A percentile compares a stretch with the other conserved stretches of the same genome.
phyloP scores from a whole-genome alignment of 2,888 invertebrate species.

The Aspidiotus rigidus region DNA sequence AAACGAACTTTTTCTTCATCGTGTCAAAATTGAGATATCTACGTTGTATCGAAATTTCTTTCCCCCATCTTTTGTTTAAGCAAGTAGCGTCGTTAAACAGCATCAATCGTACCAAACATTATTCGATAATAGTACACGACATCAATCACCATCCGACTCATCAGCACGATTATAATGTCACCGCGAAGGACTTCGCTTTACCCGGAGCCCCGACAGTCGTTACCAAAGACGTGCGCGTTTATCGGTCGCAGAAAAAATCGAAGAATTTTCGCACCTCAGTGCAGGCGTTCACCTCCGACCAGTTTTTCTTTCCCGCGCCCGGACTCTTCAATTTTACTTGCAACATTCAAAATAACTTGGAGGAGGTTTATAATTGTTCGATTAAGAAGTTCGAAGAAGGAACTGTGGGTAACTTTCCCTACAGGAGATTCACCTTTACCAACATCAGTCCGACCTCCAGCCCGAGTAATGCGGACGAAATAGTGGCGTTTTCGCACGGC shows the following conservation, averaged over 20 bases:
- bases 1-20: background rate
- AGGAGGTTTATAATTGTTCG: slow-evolving; percentile 27
- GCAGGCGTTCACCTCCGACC: slow-evolving; percentile 48
- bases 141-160: background rate
- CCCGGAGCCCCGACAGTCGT: slow-evolving; percentile 10
- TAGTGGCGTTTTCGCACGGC: slow-evolving; percentile 23
- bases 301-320: slow-evolving; percentile 55
- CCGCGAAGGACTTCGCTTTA: slow-evolving; percentile 20
- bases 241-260: slow-evolving; percentile 50
- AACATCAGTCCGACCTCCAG: slow-evolving; percentile 18
- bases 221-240: slow-evolving; percentile 45
- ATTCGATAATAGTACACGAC: slow-evolving; percentile 17
- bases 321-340: slow-evolving; percentile 44
- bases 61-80: slow-evolving; percentile 17
- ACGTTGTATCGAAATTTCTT: background rate
- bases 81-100: slow-evolving; percentile 13
- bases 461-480: slow-evolving; percentile 14
- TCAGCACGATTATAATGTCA: slow-evolving; percentile 22
- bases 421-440: slow-evolving; percentile 29
- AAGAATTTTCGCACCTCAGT: slow-evolving; percentile 51
- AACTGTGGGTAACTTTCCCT: slow-evolving; percentile 19
- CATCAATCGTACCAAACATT: slow-evolving; percentile 18
- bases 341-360: slow-evolving; percentile 24
- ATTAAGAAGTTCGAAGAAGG: slow-evolving; percentile 27
- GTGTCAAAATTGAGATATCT: background rate